Base-by-base conservation (phyloP, 1,140 invertebrate species). In the Drosophila takahashii region DNA sequence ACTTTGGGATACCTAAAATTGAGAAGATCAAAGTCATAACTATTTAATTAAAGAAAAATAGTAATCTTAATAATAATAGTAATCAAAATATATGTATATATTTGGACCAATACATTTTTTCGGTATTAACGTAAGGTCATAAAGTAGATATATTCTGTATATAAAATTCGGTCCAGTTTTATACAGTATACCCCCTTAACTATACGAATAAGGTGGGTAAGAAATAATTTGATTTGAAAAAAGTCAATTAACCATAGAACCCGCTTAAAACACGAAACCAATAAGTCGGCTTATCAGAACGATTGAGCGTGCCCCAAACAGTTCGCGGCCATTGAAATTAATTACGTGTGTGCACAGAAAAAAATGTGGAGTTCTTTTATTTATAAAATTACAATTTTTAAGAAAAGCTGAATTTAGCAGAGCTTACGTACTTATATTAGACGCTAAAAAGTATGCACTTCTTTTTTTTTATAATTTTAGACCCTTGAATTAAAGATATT, bases 291-390 rank as follows among this genome's bases (percentile, higher is more conserved):
- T 86, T 86, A 79, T 86, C 83, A 53, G 26, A 45, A 51, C 70
- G 53, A 42, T 79, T 69, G 64, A 72, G 72, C 32, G 66, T 65
- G 65, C 72, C 54, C 52, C 58, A 65, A 78, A 70, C 60, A 78
- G 59, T 81, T 81, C 56, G 77, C 66, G 62, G 73, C 83, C 70
- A 67, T 87, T 66, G 69, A 79, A 86, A 84, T 87, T 75, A 86
- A 78, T 87, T 87, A 83, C 58, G 54, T 34, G 34, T 15, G 27
- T 67, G 18, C 34, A 61, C 59, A 5, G 52, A 1, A 22, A 29
- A 57, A 7, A 61, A 52, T 4, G 26, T 22, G 11, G 5, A 56
- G 3, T n/a, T 16, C 8, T 1, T 18, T 18, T 37, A 16, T 32
- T 9, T 32, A 32, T 9, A 32, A 1, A 7, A 32, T 7, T 32